These are phyloP conservation scores for Automeris io DNA, from an alignment of 2,888 invertebrate species.

Conservation along the genomic window DNA sequence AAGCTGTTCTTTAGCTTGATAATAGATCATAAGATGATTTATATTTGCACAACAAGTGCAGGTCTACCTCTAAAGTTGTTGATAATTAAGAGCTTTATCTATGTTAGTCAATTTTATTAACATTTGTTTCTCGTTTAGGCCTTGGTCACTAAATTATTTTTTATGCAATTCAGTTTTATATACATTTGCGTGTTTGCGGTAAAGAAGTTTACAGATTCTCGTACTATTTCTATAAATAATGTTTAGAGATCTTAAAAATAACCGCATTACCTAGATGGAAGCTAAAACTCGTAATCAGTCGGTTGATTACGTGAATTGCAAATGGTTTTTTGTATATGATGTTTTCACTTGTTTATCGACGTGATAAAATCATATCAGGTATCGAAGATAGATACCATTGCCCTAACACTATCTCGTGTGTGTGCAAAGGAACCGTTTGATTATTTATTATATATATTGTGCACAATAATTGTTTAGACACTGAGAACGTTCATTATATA, in stretches of 20 bases:
- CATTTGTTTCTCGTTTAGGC: no score
- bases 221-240: slow-evolving; percentile 4
- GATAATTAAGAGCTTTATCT: no score
- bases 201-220: not conserved
- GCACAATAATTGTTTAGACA: slow-evolving; percentile 12
- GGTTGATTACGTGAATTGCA: slow-evolving; percentile 10
- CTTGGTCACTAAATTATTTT: no score
- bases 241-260: slow-evolving; percentile 1
- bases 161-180: no score
- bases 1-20: no score
- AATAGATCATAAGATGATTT: no score
- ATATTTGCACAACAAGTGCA: no score
- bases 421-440: slow-evolving; percentile 7
- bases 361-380: slow-evolving; percentile 33
- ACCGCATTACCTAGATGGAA: not conserved
- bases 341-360: slow-evolving; percentile 20
- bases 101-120: no score
- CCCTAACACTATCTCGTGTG: slow-evolving; percentile 12
- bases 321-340: slow-evolving; percentile 12
- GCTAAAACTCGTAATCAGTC: slow-evolving; percentile 1
- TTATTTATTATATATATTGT: slow-evolving; percentile 5
- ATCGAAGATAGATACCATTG: slow-evolving; percentile 20
- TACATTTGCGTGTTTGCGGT: no score
- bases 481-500: slow-evolving; percentile 1
- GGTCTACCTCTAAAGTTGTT: no score